phyloP scores from a whole-genome alignment of 2,797 vertebrate species.

The Oceanodroma leucorhoa region DNA sequence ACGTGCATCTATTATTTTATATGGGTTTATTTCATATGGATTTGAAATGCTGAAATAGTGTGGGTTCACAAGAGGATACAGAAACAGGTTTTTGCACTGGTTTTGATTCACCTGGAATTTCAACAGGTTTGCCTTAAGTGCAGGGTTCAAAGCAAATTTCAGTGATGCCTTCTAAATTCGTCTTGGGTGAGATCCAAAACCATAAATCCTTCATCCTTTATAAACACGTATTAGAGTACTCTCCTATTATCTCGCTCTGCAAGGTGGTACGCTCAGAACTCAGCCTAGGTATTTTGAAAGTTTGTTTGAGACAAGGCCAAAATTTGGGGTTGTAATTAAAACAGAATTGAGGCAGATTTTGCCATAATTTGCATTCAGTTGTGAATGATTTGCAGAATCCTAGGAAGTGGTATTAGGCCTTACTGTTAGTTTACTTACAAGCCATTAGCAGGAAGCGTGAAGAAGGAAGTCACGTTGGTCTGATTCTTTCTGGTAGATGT shows the following conservation, averaged over 20 bases:
- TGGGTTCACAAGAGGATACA: slow-evolving; percentile 41
- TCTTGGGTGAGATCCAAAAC: not conserved
- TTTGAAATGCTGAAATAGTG: not conserved
- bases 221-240: not conserved
- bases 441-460: not conserved
- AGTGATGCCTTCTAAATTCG: not conserved
- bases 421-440: not conserved
- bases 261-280: not conserved
- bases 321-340: not conserved
- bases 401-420: not conserved
- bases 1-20: not conserved
- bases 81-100: not conserved
- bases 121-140: not conserved
- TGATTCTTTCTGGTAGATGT: not conserved
- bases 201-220: not conserved
- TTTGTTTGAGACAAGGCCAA: slow-evolving; percentile 1
- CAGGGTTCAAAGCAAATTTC: slow-evolving; percentile 17
- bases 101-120: slow-evolving; percentile 16
- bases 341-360: not conserved
- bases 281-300: not conserved
- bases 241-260: not conserved
- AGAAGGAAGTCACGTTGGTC: not conserved
- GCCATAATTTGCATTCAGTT: not conserved
- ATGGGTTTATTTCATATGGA: not conserved
- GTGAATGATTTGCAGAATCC: not conserved